A percentile compares a stretch with the other conserved stretches of the same genome.
Evolutionary conservation across 2,113 vertebrate species (phyloP).

Genomic region (Hypanus sabinus): DNA sequence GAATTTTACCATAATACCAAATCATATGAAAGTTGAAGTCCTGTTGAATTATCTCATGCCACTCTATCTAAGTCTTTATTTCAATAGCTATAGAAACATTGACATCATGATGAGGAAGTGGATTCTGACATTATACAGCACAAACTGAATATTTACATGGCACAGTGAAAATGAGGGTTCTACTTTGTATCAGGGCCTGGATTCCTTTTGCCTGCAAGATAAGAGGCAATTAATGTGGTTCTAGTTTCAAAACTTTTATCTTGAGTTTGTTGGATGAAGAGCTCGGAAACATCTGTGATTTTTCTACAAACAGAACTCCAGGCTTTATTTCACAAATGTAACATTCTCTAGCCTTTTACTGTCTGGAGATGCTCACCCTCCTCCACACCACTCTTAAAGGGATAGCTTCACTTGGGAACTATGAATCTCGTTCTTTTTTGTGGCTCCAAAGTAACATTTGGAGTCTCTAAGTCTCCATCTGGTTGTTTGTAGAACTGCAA

Average conservation of each 20-base stretch:
- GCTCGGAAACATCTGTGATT: conserved; percentile 13
- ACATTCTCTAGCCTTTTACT: not conserved
- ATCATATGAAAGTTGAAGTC: no score
- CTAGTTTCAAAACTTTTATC: conserved; percentile 16
- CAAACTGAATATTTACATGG: not conserved
- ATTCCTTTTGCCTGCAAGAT: conserved; percentile 15
- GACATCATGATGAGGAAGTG: conserved; percentile 4
- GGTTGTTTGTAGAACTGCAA: not conserved
- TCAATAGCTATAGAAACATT: not conserved
- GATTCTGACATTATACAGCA: conserved; percentile 22
- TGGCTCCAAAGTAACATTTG: not conserved
- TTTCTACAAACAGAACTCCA: not conserved
- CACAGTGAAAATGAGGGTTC: not conserved
- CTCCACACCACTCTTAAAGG: conserved; percentile 17
- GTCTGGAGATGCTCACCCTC: not conserved
- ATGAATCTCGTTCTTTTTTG: not conserved
- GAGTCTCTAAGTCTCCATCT: not conserved
- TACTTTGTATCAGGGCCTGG: not conserved
- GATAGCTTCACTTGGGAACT: not conserved
- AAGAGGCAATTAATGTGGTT: conserved; percentile 13
- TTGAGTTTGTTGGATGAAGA: not conserved
- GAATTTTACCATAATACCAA: not conserved
- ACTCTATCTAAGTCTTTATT: not conserved
- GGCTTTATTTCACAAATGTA: not conserved
- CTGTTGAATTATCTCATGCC: not conserved